Percentiles rank a stretch among this genome's conserved stretches.
Conservation (phyloP, 2,797 vertebrate species). For the Xyrichtys novacula region DNA sequence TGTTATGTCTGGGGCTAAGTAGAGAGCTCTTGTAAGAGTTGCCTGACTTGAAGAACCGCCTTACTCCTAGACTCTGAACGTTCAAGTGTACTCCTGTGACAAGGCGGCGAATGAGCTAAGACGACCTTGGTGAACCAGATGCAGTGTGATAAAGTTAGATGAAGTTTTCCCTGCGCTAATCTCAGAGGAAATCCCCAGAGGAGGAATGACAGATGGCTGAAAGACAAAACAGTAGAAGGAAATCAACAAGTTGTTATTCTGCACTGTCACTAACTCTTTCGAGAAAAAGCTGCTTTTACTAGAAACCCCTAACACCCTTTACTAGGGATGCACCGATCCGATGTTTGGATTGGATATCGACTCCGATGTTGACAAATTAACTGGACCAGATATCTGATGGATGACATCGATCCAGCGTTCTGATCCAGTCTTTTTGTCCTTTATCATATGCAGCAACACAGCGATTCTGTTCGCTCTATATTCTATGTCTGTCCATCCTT, state of each 20-base stretch:
- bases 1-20: constrained; percentile 12
- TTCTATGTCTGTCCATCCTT: too few relatives aligned
- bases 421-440: too few relatives aligned
- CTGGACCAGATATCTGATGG: too few relatives aligned
- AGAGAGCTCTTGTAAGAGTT: background rate
- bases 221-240: background rate
- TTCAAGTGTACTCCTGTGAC: background rate
- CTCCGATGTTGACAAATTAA: too few relatives aligned
- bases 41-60: background rate
- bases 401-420: too few relatives aligned
- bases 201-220: background rate
- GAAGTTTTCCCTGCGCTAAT: background rate
- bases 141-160: background rate
- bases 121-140: background rate
- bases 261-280: too few relatives aligned
- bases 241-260: background rate
- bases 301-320: too few relatives aligned
- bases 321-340: too few relatives aligned
- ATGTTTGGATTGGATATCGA: too few relatives aligned
- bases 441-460: too few relatives aligned
- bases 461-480: too few relatives aligned
- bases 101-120: constrained; percentile 6
- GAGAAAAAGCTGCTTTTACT: too few relatives aligned
- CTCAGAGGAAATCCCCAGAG: constrained; percentile 12
- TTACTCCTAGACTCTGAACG: constrained; percentile 14